Base-by-base conservation (phyloP, 2,797 vertebrate species). In the Danionella dracula region DNA sequence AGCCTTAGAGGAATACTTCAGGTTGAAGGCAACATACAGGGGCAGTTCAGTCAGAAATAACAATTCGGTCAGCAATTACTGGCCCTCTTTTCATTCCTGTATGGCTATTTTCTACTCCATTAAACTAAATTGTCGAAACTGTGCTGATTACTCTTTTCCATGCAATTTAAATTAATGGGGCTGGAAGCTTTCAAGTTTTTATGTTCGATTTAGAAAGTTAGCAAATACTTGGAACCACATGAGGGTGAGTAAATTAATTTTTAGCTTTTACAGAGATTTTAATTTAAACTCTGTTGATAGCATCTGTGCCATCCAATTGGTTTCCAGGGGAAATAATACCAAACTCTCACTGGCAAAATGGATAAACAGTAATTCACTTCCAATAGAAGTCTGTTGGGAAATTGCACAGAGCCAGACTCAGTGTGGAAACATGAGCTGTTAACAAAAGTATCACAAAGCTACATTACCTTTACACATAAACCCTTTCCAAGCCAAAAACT, bases 71-170 rank as follows among this genome's bases (percentile, higher is more conserved):
- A n/a, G 3, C 40, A 44, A 17, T 49, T 49, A 15, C 9, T 55
- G 17, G 10, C 19, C 34, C 54, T 42, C 54, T 27, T 17, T 37
- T 32, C 2, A 0, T 44, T 19, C 16, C 20, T 11, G 8, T 3
- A 23, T 3, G 5, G 21, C 23, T n/a, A n/a, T n/a, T 41, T 19
- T 12, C 12, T 46, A 34, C 6, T 2, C 7, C 46, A 17, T 50
- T 23, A 16, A 31, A 51, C 29, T 9, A 16, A 17, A 32, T 20
- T 34, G 2, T 4, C 20, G 21, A 21, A 20, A 21, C 16, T 44
- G 48, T 16, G 55, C 55, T 20, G 16, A 58, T 44, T 58, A 23
- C n/a, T 50, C 15, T 50, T 50, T 50, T 50, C 21, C 8, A 32
- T 50, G 27, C 8, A 44, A 31, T 42, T 32, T 8, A 42, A 44